phyloP scores from a whole-genome alignment of 1,140 invertebrate species.

The Kradibia gibbosae region DNA sequence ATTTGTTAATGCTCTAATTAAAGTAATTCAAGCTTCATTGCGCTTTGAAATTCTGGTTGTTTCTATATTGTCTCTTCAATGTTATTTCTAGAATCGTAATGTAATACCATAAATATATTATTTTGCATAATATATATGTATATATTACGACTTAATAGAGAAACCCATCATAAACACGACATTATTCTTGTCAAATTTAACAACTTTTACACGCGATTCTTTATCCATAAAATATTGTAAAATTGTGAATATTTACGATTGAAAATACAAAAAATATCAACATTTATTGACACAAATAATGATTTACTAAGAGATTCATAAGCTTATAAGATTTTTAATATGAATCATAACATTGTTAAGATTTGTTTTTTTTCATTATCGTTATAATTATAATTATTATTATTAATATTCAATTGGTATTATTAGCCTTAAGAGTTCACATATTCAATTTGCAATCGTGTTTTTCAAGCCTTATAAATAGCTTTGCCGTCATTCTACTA shows the following conservation, averaged over 20 bases:
- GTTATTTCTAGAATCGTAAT: background rate
- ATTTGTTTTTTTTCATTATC: background rate
- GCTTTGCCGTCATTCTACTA: background rate
- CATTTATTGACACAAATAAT: no score
- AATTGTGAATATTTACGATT: no score
- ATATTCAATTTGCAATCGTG: background rate
- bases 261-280: no score
- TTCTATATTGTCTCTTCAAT: no score
- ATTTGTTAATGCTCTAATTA: background rate
- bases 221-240: no score
- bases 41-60: background rate
- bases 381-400: background rate
- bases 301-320: no score
- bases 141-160: background rate
- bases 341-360: no score
- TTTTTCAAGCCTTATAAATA: background rate
- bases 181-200: background rate
- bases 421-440: background rate
- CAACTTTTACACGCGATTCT: no score
- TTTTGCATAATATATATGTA: background rate
- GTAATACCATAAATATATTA: background rate
- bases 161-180: background rate
- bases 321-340: no score
- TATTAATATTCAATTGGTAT: background rate
- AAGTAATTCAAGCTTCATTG: background rate